phyloP scores from a whole-genome alignment of 2,888 invertebrate genomes.

The Amblyteles armatorius region DNA sequence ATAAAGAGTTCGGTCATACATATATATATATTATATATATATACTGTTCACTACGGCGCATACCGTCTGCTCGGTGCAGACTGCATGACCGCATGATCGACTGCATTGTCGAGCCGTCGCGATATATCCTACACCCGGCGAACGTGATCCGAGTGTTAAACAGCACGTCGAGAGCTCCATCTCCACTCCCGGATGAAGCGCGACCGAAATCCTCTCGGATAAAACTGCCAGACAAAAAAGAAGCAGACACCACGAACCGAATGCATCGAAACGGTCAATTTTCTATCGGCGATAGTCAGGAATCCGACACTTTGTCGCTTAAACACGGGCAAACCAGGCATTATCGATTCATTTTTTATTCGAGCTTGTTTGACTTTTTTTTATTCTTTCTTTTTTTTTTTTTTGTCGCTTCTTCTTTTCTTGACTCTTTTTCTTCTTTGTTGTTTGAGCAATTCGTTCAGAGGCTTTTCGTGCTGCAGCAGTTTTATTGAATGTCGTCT shows the following conservation, averaged over 20 bases:
- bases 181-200: constrained; percentile 5
- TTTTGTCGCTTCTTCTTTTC: not conserved
- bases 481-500: constrained; percentile 30
- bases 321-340: constrained; percentile 39
- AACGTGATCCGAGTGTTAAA: constrained; percentile 62
- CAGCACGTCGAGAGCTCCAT: constrained; percentile 43
- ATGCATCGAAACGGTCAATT: constrained; percentile 47
- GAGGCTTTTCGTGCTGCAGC: not conserved
- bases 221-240: not conserved
- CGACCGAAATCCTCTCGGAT: constrained; percentile 39
- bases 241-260: not conserved
- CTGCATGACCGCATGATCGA: constrained; percentile 65
- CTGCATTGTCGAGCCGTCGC: constrained; percentile 63
- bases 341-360: constrained; percentile 24
- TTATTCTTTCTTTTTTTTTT: not conserved
- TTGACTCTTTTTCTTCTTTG: constrained; percentile 12
- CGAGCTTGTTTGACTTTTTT: not conserved
- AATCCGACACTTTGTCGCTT: constrained; percentile 38
- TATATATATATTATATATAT: not conserved
- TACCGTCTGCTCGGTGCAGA: constrained; percentile 54
- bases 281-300: constrained; percentile 35
- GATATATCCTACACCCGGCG: constrained; percentile 56
- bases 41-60: constrained; percentile 16
- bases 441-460: constrained; percentile 32
- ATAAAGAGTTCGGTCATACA: constrained; percentile 9